Base-by-base conservation (phyloP, 2,113 vertebrate species). In the Protobothrops flavoviridis region DNA sequence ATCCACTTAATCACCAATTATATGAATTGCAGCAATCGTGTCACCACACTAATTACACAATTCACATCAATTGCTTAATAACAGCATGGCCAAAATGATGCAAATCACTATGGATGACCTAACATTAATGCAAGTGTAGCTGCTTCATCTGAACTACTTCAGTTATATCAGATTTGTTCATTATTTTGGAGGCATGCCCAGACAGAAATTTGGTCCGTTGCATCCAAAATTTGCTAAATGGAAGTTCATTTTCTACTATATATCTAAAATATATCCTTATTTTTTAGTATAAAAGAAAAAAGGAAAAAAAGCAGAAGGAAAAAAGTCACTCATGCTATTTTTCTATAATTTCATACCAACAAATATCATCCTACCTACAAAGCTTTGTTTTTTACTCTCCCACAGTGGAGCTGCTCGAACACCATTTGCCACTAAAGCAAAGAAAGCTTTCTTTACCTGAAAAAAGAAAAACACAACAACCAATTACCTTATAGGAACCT, bases 391-490 rank as follows among this genome's bases (percentile, higher is more conserved):
- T 97, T 99, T 99, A 91, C 99, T 99, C 96, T 99, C 99, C 99
- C 99, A 99, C 87, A 99, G 98, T 0, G 99, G 99, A 91, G 99
- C 99, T 91, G 99, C 99, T 94, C 99, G 98, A 39, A 99, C 99
- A 89, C 99, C 99, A 13, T 99, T 99, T 94, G 99, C 99, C 90
- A 99, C 99, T 97, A 99, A 97, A 90, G 99, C 99, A 94, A 99
- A 99, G 97, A 99, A 99, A 1, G 99, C 99, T 97, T 99, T 99
- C 97, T 99, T 99, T 48, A 99, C 99, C 99, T 99, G 97, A 61
- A 91, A 1, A 1, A 0, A 3, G 81, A 89, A n/a, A 95, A 23
- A 93, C 15, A 81, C 81, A 90, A n/a, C 43, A 89, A 53, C 33
- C 45, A 10, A 59, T 4, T 26, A 92, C 0, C 56, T 1, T 29